Base-by-base conservation (phyloP, 2,888 invertebrate species). In the Folsomia candida region DNA sequence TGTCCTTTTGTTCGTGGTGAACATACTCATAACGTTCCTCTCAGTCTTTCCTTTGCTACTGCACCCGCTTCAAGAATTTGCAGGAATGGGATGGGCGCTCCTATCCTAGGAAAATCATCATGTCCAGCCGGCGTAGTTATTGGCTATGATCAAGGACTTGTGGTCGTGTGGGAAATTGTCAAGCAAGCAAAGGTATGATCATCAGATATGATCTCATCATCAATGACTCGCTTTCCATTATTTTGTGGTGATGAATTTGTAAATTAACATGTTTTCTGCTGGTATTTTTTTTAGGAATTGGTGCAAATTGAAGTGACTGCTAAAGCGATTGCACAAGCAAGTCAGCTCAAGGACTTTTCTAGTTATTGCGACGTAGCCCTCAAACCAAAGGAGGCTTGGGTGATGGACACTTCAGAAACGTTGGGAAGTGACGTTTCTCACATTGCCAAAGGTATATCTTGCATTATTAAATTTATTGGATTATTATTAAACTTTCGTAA, bases 1-100 rank as follows among this genome's bases (percentile, higher is more conserved):
- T 97, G 97, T 82, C 94, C 95, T 0, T 95, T 95, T 83, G 94
- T 97, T 1, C 89, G 93, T 82, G 95, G 95, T 47, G 94, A 95
- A 84, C 94, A 93, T 82, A 96, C 96, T 14, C 94, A 94, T 84
- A 97, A 97, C 84, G 95, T 96, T 72, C 95, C 97, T 2, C 86
- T 95, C 67, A 91, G 92, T 65, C 89, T 92, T 37, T 91, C 92
- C 58, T 90, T 91, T 82, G 93, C 93, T 14, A 92, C 93, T 58
- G 89, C 89, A 76, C 92, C 92, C 61, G 92, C 92, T 1, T 70
- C 74, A 27, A 62, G 6, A 57, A 57, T 69, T 27, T 69, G 67
- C 37, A 70, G 70, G 29, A 47, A 61, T 14, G 71, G 63, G 11
- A 29, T 22, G 9, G 57, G 61, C 2, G 22, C 20, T 26, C 76